Base-by-base conservation (phyloP, 2,113 vertebrate genomes). In the Cinclus cinclus region DNA sequence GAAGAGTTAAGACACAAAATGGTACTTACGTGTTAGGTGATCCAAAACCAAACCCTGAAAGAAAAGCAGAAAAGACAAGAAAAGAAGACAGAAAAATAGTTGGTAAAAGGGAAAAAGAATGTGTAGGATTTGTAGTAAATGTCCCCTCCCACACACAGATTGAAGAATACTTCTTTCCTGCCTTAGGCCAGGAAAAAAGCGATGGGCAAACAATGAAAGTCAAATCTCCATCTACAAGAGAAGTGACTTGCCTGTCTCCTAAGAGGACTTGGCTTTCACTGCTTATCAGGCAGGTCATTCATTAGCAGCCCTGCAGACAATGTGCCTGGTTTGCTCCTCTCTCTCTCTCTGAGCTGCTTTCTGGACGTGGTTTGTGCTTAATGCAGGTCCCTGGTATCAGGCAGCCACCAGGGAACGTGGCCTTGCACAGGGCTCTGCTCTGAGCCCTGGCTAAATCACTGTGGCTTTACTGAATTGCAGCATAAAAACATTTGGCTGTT, bases 41-140 rank as follows among this genome's bases (percentile, higher is more conserved):
- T 70, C 98, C 98, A 82, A 98, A 98, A 82, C 91, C 96, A 96
- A 98, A 98, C 4, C 93, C 98, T 98, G 86, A 30, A 96, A 97
- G 56, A 92, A 56, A 95, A 1, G 22, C 28, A 89, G 35, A 37
- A 37, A 37, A 37, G 35, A 37, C 35, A 37, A 37, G 35, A 37
- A 37, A 37, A 37, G 35, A 37, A 96, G 62, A 94, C 2, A 80
- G 58, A 94, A 64, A 87, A 91, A 27, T 4, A 47, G 47, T 22
- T 83, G 70, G 83, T 68, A 71, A 47, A 70, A 76, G 37, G 59
- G 37, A 81, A 71, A 83, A 78, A 4, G 28, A 87, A 64, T 3
- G 27, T 1, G 0, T 53, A 17, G 79, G 28, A 74, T 44, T n/a
- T 71, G 21, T 33, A 82, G 64, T 35, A 90, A 59, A 52, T 7